Evolutionary conservation across 2,888 invertebrate genomes (phyloP).

Genomic region (Neoaliturus tenellus): DNA sequence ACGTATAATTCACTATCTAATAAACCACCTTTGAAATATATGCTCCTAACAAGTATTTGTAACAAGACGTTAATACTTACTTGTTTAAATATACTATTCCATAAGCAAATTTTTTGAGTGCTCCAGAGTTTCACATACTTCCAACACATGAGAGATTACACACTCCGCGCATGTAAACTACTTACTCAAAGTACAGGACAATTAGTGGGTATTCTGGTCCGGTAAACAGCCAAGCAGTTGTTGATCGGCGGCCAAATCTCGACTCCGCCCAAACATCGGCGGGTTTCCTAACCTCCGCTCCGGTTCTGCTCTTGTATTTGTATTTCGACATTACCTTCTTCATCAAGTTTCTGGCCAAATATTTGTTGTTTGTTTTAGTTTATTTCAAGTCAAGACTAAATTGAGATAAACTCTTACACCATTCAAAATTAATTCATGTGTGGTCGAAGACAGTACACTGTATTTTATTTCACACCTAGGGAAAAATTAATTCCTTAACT

Average conservation of each 20-base stretch:
- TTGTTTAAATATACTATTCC: background rate
- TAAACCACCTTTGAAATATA: too few relatives aligned
- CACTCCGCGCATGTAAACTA: background rate
- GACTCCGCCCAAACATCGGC: constrained; percentile 22
- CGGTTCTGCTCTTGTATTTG: background rate
- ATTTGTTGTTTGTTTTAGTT: background rate
- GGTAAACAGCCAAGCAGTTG: background rate
- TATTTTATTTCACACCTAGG: too few relatives aligned
- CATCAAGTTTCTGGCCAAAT: background rate
- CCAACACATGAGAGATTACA: background rate
- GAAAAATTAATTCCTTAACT: too few relatives aligned
- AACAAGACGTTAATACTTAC: too few relatives aligned
- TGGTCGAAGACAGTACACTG: too few relatives aligned
- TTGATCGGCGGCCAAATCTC: background rate
- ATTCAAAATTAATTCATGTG: too few relatives aligned
- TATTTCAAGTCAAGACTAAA: too few relatives aligned
- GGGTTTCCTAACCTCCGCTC: constrained; percentile 9
- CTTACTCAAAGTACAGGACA: background rate
- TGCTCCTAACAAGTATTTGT: too few relatives aligned
- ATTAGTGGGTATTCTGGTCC: constrained; percentile 12
- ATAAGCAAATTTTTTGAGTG: background rate
- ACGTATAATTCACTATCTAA: too few relatives aligned
- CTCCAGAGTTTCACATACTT: background rate
- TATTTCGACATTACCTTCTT: background rate
- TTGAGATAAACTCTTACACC: too few relatives aligned